Evolutionary conservation across 2,113 vertebrate species (phyloP).

Genomic region (Thryonomys swinderianus): DNA sequence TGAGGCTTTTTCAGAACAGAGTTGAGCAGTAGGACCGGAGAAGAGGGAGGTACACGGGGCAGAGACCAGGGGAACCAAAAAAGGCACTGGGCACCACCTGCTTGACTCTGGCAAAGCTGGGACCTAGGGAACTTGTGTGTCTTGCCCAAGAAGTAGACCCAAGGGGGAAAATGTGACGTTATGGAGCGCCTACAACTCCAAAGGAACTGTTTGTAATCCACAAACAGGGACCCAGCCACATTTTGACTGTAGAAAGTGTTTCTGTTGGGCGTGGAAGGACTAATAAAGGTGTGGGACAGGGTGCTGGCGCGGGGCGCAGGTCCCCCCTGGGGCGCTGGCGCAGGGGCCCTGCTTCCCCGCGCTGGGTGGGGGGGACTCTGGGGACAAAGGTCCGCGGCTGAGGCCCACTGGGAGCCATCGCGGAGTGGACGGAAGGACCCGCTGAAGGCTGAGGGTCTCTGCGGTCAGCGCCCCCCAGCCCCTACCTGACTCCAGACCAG

Average conservation of each 20-base stretch:
- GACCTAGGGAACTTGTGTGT: background rate
- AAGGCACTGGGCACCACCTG: rapidly evolving
- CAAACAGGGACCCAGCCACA: background rate
- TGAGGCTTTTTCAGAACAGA: background rate
- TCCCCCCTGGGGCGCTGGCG: background rate
- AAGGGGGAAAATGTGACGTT: background rate
- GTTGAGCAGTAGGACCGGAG: background rate
- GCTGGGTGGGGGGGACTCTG: background rate
- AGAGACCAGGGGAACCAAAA: background rate
- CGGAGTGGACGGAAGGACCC: background rate
- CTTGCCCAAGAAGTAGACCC: background rate
- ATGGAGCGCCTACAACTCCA: background rate
- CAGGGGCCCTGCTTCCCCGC: background rate
- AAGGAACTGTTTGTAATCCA: background rate
- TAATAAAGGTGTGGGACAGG: background rate
- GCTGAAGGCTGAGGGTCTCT: background rate
- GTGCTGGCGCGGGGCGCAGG: background rate
- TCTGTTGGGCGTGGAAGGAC: too few species aligned
- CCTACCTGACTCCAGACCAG: constrained; percentile 74
- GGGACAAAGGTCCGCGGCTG: background rate
- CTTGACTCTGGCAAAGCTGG: background rate
- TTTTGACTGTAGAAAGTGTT: background rate
- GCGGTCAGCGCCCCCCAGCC: background rate
- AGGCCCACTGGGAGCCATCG: background rate
- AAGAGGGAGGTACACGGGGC: background rate